Percentiles rank a stretch among this genome's conserved stretches.
These are phyloP conservation scores for Gobiocypris rarus DNA, from an alignment of 2,113 vertebrate genomes.

Conservation along the genomic window DNA sequence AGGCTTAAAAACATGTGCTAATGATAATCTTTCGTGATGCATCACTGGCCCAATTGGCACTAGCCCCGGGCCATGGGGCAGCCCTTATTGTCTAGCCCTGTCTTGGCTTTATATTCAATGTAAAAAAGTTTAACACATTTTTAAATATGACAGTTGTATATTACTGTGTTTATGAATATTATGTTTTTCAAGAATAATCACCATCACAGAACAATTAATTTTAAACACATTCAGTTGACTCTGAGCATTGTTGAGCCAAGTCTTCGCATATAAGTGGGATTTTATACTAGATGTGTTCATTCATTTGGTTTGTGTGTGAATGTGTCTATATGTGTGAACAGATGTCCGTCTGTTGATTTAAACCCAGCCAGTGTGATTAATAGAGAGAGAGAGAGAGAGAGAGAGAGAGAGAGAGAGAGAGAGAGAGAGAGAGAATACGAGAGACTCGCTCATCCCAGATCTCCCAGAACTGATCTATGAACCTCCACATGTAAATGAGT, in stretches of 20 bases:
- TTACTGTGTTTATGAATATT: neutral
- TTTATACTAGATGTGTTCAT: neutral
- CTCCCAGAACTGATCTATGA: too few species aligned
- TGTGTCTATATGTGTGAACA: conserved; percentile 12
- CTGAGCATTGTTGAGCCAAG: neutral
- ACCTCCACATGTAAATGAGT: too few species aligned
- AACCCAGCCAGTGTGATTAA: neutral
- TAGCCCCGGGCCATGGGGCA: too few species aligned
- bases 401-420: neutral
- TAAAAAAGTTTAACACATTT: too few species aligned
- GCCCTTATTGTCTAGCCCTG: too few species aligned
- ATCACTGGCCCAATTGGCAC: too few species aligned
- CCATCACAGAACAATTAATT: neutral
- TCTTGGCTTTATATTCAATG: too few species aligned
- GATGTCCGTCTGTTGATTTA: conserved; percentile 22
- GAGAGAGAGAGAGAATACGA: neutral
- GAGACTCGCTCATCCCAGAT: neutral
- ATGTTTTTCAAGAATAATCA: neutral
- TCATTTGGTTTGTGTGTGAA: neutral
- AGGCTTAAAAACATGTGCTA: too few species aligned
- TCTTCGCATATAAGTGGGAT: neutral
- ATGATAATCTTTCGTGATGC: too few species aligned
- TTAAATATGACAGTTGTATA: too few species aligned
- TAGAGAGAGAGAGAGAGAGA: neutral
- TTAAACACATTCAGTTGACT: neutral